Evolutionary conservation across 2,797 vertebrate species (phyloP).

Genomic region (Dallia pectoralis): DNA sequence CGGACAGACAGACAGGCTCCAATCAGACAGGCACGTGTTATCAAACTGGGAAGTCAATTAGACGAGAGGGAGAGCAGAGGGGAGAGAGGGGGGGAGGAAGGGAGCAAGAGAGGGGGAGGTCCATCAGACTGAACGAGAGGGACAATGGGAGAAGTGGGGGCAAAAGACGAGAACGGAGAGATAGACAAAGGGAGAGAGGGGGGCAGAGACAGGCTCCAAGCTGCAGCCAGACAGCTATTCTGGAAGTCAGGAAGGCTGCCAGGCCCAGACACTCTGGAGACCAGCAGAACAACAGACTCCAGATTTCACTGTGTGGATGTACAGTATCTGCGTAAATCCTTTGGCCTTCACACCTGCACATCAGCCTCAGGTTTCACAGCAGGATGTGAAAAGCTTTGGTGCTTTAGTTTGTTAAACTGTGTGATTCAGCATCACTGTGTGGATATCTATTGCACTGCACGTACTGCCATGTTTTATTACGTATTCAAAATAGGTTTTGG

Average conservation of each 20-base stretch:
- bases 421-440: slow-evolving; percentile 6
- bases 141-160: slow-evolving; percentile 27
- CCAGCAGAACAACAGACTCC: slow-evolving; percentile 30
- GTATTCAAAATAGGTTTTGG: too few species aligned
- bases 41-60: slow-evolving; percentile 81
- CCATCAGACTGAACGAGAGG: not conserved
- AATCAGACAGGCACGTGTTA: slow-evolving; percentile 77
- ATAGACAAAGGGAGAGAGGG: slow-evolving; percentile 5
- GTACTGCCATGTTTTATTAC: too few species aligned
- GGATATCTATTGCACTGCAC: slow-evolving; percentile 22
- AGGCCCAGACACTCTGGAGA: slow-evolving; percentile 29
- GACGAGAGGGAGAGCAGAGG: slow-evolving; percentile 30
- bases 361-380: not conserved
- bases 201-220: slow-evolving; percentile 64
- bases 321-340: not conserved
- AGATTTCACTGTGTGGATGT: not conserved
- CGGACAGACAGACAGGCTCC: slow-evolving; percentile 79
- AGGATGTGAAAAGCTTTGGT: not conserved
- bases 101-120: slow-evolving; percentile 17
- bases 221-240: slow-evolving; percentile 68
- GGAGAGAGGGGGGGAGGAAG: slow-evolving; percentile 49
- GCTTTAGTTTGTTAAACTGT: not conserved
- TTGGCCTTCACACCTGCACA: not conserved
- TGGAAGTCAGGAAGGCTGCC: slow-evolving; percentile 33
- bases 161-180: slow-evolving; percentile 10